phyloP scores from a whole-genome alignment of 2,797 vertebrate species.

The Dendrocincla fuliginosa region DNA sequence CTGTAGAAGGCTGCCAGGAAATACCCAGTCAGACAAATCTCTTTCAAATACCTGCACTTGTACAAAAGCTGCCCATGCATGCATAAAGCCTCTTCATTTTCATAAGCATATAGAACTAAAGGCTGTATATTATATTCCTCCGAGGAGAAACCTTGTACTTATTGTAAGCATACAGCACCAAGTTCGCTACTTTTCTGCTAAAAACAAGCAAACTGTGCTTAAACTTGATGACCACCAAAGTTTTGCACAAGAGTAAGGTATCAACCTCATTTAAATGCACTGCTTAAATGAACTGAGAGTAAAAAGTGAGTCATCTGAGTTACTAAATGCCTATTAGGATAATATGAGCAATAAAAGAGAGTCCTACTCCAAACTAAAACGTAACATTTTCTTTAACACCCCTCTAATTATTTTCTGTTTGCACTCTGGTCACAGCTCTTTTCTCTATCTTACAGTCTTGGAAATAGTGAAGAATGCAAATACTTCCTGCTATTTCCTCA shows the following conservation, averaged over 20 bases:
- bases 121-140: neutral
- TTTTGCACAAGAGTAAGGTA: neutral
- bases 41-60: neutral
- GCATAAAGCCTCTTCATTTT: neutral
- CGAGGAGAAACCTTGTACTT: neutral
- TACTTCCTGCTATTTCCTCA: constrained; percentile 19
- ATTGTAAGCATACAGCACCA: neutral
- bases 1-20: neutral
- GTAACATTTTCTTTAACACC: neutral
- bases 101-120: neutral
- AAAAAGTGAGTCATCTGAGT: neutral
- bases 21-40: neutral
- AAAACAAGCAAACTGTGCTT: neutral
- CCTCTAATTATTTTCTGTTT: neutral
- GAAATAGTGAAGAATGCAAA: constrained; percentile 5
- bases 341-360: neutral
- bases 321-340: neutral
- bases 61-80: neutral
- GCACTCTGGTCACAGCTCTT: neutral
- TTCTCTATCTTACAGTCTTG: neutral
- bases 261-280: neutral
- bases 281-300: neutral
- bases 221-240: neutral
- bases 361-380: neutral
- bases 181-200: neutral